Conservation (phyloP, 2,888 invertebrate genomes). For the Drosophila cognata region DNA sequence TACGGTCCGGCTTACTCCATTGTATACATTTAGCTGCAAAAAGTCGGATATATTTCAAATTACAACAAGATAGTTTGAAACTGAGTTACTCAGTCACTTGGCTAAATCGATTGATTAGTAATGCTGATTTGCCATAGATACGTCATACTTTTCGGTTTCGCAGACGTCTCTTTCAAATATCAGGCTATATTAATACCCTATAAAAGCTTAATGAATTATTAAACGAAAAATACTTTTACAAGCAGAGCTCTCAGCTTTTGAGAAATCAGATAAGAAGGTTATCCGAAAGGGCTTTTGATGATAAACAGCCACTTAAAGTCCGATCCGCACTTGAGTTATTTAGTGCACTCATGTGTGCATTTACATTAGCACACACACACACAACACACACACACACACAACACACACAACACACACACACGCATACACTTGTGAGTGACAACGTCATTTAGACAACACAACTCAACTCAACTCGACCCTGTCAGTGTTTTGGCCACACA, state of each 20-base stretch:
- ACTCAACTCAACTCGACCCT: constrained; percentile 41
- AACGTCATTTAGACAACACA: constrained; percentile 42
- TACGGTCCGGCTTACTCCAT: background rate
- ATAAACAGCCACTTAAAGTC: constrained; percentile 42
- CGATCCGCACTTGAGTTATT: constrained; percentile 48
- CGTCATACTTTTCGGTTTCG: background rate
- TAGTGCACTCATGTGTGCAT: constrained; percentile 45
- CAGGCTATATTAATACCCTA: background rate
- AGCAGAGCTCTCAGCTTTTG: background rate
- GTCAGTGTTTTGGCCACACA: constrained; percentile 41
- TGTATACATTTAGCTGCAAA: background rate
- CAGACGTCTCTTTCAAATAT: background rate
- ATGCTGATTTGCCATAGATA: background rate
- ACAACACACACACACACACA: constrained; percentile 14
- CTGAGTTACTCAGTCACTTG: background rate
- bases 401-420: constrained; percentile 1
- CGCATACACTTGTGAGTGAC: constrained; percentile 32
- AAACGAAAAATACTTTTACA: constrained; percentile 1
- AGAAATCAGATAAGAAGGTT: constrained; percentile 46
- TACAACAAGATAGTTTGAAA: background rate
- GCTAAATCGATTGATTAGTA: background rate
- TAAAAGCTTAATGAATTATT: background rate
- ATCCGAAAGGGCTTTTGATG: constrained; percentile 33
- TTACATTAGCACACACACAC: constrained; percentile 41
- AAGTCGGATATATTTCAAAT: background rate